Evolutionary conservation across 2,888 invertebrate species (phyloP).

Genomic region (Heliconius ismenius): DNA sequence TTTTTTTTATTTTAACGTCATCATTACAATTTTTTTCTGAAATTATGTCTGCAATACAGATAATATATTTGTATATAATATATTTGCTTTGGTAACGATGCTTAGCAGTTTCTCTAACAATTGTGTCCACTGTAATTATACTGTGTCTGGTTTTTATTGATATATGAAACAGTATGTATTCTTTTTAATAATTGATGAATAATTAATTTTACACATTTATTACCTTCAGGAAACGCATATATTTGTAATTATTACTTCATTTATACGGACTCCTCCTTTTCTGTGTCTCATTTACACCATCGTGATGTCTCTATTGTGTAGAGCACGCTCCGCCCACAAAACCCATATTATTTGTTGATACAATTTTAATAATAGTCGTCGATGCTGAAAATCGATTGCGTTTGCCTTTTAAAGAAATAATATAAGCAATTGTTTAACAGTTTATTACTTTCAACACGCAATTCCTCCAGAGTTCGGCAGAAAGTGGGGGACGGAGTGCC

Average conservation of each 20-base stretch:
- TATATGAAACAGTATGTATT: background rate
- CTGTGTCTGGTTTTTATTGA: background rate
- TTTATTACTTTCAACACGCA: too few relatives aligned
- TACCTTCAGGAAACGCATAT: background rate
- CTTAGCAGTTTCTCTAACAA: background rate
- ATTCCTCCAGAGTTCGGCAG: too few relatives aligned
- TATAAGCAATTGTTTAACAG: background rate
- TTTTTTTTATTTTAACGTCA: background rate
- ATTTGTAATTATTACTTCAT: background rate
- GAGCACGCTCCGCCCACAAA: constrained; percentile 31
- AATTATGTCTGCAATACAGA: background rate
- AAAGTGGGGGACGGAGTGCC: too few relatives aligned
- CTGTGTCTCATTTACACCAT: constrained; percentile 34
- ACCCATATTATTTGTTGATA: constrained; percentile 21
- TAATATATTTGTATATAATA: background rate
- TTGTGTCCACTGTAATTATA: background rate
- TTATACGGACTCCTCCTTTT: constrained; percentile 41
- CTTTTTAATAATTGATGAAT: background rate
- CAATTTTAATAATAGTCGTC: constrained; percentile 28
- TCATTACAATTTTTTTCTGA: background rate
- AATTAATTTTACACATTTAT: background rate
- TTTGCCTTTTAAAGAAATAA: constrained; percentile 25
- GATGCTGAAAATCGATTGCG: constrained; percentile 19
- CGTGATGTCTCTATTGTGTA: constrained; percentile 41
- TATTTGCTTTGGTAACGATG: background rate